Conservation (phyloP, 2,888 invertebrate genomes). For the Byasa hedistus region DNA sequence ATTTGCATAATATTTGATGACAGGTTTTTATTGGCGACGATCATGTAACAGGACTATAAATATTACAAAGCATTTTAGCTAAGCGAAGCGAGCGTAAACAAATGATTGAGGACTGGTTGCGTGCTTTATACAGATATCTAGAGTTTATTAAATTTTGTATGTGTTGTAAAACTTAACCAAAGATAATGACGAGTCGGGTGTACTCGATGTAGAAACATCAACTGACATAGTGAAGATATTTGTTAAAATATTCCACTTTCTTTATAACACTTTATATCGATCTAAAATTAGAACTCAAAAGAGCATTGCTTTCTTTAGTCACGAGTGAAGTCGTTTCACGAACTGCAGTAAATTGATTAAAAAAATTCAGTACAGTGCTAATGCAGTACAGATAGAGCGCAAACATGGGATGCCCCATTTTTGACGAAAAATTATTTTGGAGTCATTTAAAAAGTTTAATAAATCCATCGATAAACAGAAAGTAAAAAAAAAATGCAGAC, state of each 20-base stretch:
- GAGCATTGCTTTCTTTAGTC: background rate
- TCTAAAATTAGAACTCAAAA: background rate
- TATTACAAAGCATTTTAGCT: slow-evolving; percentile 62
- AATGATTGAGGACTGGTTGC: slow-evolving; percentile 64
- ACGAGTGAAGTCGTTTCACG: slow-evolving; percentile 8
- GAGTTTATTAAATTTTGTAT: slow-evolving; percentile 51
- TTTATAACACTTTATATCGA: background rate
- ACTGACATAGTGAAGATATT: slow-evolving; percentile 29
- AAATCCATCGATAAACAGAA: no score
- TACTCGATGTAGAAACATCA: slow-evolving; percentile 59
- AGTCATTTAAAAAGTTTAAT: no score
- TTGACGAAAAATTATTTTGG: no score
- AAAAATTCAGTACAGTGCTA: slow-evolving; percentile 20
- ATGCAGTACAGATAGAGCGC: slow-evolving; percentile 25
- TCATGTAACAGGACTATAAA: slow-evolving; percentile 74
- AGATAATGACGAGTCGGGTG: slow-evolving; percentile 32
- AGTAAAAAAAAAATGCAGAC: no score
- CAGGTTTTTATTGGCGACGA: slow-evolving; percentile 67
- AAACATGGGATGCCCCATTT: background rate
- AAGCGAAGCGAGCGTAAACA: slow-evolving; percentile 70
- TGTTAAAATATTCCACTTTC: background rate
- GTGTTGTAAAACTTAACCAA: slow-evolving; percentile 38
- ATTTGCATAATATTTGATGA: slow-evolving; percentile 70
- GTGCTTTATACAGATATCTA: slow-evolving; percentile 50
- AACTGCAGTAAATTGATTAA: slow-evolving; percentile 35